phyloP scores from a whole-genome alignment of 1,140 invertebrate species.

The Ceratosolen solmsi region DNA sequence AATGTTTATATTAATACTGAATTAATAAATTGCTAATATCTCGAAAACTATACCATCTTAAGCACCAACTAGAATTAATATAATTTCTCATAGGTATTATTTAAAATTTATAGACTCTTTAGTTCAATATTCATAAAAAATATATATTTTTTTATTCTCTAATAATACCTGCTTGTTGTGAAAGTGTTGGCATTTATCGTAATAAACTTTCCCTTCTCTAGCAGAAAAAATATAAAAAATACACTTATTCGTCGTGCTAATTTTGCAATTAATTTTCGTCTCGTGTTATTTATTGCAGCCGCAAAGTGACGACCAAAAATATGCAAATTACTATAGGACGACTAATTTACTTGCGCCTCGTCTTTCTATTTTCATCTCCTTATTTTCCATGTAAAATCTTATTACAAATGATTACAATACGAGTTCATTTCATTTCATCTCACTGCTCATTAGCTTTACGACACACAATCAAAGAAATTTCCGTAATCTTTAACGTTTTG shows the following conservation, averaged over 20 bases:
- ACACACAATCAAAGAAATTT: slow-evolving; percentile 42
- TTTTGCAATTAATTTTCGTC: slow-evolving; percentile 23
- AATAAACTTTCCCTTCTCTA: background rate
- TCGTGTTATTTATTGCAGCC: slow-evolving; percentile 31
- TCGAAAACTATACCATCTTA: background rate
- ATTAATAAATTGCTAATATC: background rate
- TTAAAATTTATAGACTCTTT: slow-evolving; percentile 1
- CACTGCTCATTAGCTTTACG: background rate
- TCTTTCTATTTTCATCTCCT: background rate
- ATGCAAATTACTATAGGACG: slow-evolving; percentile 30
- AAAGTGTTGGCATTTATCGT: slow-evolving; percentile 10
- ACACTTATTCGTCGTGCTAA: background rate
- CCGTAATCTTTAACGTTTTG: background rate
- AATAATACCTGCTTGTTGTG: slow-evolving; percentile 4
- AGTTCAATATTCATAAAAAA: slow-evolving; percentile 24
- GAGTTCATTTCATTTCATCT: background rate
- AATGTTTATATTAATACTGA: background rate
- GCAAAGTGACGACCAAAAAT: slow-evolving; percentile 52
- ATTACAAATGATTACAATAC: slow-evolving; percentile 28
- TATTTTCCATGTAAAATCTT: background rate
- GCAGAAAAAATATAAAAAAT: background rate
- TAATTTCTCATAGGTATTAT: slow-evolving; percentile 7
- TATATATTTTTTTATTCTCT: slow-evolving; percentile 21
- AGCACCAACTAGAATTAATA: slow-evolving; percentile 6
- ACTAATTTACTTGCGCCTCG: slow-evolving; percentile 7